A percentile compares a stretch with the other conserved stretches of the same genome.
These are phyloP conservation scores for Phoxinus dragarum DNA, from an alignment of 2,797 vertebrate genomes.

Conservation along the genomic window DNA sequence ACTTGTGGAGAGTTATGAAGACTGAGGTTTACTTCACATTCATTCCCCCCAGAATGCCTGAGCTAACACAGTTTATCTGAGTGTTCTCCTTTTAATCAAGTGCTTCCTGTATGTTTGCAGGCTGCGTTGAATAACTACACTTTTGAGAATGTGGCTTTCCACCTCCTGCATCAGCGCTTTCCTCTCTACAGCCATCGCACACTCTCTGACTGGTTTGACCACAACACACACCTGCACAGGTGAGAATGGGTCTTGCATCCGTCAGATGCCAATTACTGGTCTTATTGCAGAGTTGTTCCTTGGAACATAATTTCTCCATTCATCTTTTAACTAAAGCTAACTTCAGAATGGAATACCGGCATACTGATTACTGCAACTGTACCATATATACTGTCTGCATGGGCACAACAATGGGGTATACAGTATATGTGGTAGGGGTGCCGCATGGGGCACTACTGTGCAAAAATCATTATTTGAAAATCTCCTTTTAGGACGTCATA, in stretches of 20 bases:
- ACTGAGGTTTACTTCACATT: conserved; percentile 78
- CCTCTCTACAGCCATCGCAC: conserved; percentile 88
- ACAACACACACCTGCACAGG: conserved; percentile 91
- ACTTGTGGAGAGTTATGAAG: conserved; percentile 98
- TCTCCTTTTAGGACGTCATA: background rate
- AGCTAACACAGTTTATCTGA: background rate
- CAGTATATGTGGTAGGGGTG: background rate
- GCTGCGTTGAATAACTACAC: conserved; percentile 91
- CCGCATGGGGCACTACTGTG: no score
- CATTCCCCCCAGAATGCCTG: background rate
- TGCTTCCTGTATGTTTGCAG: conserved; percentile 69
- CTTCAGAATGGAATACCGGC: background rate
- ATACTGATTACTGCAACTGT: background rate
- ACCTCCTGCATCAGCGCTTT: conserved; percentile 91
- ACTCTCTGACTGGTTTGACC: conserved; percentile 97
- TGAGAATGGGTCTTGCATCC: conserved; percentile 59
- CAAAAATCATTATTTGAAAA: no score
- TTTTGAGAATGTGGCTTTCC: conserved; percentile 98
- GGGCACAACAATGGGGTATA: background rate
- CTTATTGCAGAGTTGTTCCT: background rate
- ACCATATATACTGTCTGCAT: background rate
- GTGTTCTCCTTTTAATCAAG: background rate
- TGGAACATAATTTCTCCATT: background rate
- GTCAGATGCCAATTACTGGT: background rate
- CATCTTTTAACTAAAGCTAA: background rate